A percentile compares a stretch with the other conserved stretches of the same genome.
phyloP scores from a whole-genome alignment of 2,797 vertebrate species.

The Thaleichthys pacificus region DNA sequence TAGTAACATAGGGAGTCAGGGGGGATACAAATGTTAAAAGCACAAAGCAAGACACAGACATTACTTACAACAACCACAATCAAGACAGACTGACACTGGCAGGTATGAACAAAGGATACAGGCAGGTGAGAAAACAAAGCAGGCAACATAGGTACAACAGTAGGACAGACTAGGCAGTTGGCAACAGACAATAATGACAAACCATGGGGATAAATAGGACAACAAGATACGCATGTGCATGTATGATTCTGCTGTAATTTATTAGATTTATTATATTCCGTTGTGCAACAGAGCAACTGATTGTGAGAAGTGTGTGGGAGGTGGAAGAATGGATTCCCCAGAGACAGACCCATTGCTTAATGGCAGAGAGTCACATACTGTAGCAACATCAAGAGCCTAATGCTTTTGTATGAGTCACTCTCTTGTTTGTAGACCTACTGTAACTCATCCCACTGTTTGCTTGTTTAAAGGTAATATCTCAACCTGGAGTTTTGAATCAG shows the following conservation, averaged over 20 bases:
- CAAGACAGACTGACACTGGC: no score
- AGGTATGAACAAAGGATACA: no score
- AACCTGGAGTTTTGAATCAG: neutral
- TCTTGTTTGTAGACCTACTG: neutral
- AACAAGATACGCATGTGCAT: no score
- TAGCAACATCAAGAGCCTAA: neutral
- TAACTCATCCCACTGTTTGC: neutral
- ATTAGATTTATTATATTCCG: conserved; percentile 21
- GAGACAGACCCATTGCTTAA: conserved; percentile 33
- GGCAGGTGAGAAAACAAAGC: no score
- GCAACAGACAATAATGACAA: no score
- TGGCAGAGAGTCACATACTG: conserved; percentile 7
- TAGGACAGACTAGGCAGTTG: no score
- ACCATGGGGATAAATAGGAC: no score
- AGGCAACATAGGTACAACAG: no score
- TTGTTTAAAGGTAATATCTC: neutral
- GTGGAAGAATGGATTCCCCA: conserved; percentile 27
- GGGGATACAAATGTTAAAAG: no score
- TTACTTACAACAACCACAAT: no score
- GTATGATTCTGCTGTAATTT: neutral
- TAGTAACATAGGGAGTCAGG: no score
- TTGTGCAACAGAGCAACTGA: conserved; percentile 40
- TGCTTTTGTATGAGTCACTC: neutral
- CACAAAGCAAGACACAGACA: no score
- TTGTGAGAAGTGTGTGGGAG: conserved; percentile 35